Percentiles rank a stretch among this genome's conserved stretches.
These are phyloP conservation scores for Lepidurus packardi DNA, from an alignment of 1,140 invertebrate species.

Conservation along the genomic window DNA sequence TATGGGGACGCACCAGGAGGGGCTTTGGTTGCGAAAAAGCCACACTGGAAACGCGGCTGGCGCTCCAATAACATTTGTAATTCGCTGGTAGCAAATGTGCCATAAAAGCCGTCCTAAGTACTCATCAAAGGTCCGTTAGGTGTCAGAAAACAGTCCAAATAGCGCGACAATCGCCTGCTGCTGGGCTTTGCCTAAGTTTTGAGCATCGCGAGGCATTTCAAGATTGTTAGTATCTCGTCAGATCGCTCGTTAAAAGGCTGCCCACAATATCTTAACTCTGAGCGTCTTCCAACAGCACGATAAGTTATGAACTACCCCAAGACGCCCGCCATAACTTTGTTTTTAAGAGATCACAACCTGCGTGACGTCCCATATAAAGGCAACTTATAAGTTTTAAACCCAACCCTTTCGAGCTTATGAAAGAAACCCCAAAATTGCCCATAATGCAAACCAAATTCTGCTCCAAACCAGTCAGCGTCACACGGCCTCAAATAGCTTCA, in stretches of 20 bases:
- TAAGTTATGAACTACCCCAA: background rate
- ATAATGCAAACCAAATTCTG: background rate
- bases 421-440: background rate
- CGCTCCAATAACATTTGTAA: background rate
- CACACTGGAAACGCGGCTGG: background rate
- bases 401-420: background rate
- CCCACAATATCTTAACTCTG: background rate
- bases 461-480: background rate
- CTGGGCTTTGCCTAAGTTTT: background rate
- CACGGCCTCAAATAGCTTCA: no score
- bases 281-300: background rate
- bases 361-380: no score
- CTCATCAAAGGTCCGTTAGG: conserved; percentile 9
- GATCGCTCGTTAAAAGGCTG: background rate
- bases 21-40: background rate
- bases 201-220: background rate
- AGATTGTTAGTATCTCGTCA: conserved; percentile 1
- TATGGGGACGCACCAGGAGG: background rate
- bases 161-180: conserved; percentile 4
- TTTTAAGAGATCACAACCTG: no score
- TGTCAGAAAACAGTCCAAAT: conserved; percentile 17
- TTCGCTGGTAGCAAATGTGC: conserved; percentile 17
- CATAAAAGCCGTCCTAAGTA: conserved; percentile 4
- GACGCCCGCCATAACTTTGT: no score
- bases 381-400: no score